These are phyloP conservation scores for Rugalucina vietnamica DNA, from an alignment of 2,888 invertebrate genomes.

Conservation along the genomic window DNA sequence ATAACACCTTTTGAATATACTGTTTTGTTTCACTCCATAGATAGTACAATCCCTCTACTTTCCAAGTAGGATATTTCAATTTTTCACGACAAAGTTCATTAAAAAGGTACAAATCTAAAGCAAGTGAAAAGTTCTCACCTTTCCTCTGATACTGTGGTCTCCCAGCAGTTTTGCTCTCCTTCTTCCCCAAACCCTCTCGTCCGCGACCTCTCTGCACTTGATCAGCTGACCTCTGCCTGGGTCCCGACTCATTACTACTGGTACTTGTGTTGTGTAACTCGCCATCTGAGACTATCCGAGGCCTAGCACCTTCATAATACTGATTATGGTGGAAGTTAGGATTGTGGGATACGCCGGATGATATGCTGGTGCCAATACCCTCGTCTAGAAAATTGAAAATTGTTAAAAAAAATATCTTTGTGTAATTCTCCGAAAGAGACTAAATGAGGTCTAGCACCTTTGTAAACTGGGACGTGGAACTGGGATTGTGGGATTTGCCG, in stretches of 20 bases:
- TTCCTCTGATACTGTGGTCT: neutral
- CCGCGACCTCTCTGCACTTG: neutral
- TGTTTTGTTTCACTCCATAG: too few relatives aligned
- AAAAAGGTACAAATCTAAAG: too few relatives aligned
- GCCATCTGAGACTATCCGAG: slow-evolving; percentile 55
- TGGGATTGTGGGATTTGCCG: slow-evolving; percentile 31
- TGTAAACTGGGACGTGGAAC: slow-evolving; percentile 19
- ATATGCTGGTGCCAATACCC: slow-evolving; percentile 47
- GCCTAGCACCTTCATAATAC: slow-evolving; percentile 29
- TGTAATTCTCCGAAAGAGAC: slow-evolving; percentile 57
- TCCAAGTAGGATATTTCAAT: too few relatives aligned
- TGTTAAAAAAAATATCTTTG: too few relatives aligned
- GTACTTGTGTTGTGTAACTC: slow-evolving; percentile 54
- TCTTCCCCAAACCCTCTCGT: neutral
- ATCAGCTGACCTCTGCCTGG: slow-evolving; percentile 56
- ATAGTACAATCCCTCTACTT: too few relatives aligned
- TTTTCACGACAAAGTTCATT: too few relatives aligned
- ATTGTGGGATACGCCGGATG: slow-evolving; percentile 37
- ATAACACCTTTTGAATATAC: too few relatives aligned
- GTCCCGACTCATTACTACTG: slow-evolving; percentile 57
- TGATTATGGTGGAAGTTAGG: slow-evolving; percentile 22
- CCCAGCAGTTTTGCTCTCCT: neutral
- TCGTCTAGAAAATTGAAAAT: slow-evolving; percentile 63
- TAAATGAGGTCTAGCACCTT: slow-evolving; percentile 33
- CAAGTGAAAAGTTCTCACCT: too few relatives aligned